Conservation (phyloP, 1,140 invertebrate species). For the Chymomyza costata region DNA sequence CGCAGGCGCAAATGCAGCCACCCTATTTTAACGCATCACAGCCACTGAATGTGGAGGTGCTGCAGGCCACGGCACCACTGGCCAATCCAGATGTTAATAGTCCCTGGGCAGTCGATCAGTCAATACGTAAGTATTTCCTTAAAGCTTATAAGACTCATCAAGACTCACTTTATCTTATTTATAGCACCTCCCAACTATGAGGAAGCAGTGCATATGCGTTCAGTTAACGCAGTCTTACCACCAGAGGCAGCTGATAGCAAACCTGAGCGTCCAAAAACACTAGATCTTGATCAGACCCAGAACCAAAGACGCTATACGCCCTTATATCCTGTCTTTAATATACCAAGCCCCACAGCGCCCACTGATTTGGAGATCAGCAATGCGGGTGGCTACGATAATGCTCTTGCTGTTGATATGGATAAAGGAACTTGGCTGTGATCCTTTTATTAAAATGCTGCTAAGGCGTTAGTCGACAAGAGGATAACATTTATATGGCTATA, state of each 20-base stretch:
- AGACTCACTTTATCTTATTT: not conserved
- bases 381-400: slow-evolving; percentile 24
- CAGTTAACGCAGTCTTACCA: not conserved
- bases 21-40: slow-evolving; percentile 8
- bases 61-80: slow-evolving; percentile 3
- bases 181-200: slow-evolving; percentile 62
- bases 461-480: no score
- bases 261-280: slow-evolving; percentile 24
- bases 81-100: slow-evolving; percentile 12
- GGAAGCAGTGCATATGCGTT: slow-evolving; percentile 53
- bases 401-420: slow-evolving; percentile 29
- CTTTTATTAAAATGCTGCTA: not conserved
- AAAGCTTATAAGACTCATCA: not conserved
- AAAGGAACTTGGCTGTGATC: slow-evolving; percentile 55
- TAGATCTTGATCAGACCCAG: slow-evolving; percentile 48
- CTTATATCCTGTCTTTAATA: slow-evolving; percentile 61
- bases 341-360: slow-evolving; percentile 45
- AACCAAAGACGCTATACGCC: slow-evolving; percentile 40
- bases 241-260: not conserved
- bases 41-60: slow-evolving; percentile 23
- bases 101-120: slow-evolving; percentile 32
- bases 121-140: slow-evolving; percentile 35
- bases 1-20: slow-evolving; percentile 35
- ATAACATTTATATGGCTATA: no score
- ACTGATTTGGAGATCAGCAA: slow-evolving; percentile 17